Evolutionary conservation across 2,113 vertebrate species (phyloP).

Genomic region (Piprites chloris): DNA sequence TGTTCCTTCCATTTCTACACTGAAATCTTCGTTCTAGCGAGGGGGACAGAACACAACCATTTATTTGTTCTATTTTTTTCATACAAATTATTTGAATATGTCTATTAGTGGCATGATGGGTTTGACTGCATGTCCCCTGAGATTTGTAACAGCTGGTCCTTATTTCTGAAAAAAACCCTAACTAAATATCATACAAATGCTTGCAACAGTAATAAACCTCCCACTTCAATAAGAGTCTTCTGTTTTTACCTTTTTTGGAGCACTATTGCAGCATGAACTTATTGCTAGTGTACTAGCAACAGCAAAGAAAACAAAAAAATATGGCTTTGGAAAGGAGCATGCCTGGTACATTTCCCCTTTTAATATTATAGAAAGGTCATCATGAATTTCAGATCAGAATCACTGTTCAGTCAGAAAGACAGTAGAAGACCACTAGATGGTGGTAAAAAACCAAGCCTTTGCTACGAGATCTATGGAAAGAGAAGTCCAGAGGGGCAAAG

Average conservation of each 20-base stretch:
- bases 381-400: background rate
- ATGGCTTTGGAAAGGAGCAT: background rate
- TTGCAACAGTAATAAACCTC: background rate
- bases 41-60: rapidly evolving
- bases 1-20: background rate
- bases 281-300: background rate
- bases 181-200: background rate
- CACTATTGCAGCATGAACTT: background rate
- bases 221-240: background rate
- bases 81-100: background rate
- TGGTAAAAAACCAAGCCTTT: conserved; percentile 7
- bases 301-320: background rate
- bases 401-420: background rate
- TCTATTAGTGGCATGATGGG: background rate
- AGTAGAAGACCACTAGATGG: conserved; percentile 63
- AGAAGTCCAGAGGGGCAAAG: background rate
- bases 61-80: background rate
- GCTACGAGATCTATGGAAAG: background rate
- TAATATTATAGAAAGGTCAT: background rate
- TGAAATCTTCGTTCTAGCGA: background rate
- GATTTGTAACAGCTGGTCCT: background rate
- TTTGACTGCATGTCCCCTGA: background rate
- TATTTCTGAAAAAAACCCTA: background rate
- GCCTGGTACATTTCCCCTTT: background rate
- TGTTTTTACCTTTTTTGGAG: background rate